Evolutionary conservation across 2,888 invertebrate genomes (phyloP).

Genomic region (Acleris cristana): DNA sequence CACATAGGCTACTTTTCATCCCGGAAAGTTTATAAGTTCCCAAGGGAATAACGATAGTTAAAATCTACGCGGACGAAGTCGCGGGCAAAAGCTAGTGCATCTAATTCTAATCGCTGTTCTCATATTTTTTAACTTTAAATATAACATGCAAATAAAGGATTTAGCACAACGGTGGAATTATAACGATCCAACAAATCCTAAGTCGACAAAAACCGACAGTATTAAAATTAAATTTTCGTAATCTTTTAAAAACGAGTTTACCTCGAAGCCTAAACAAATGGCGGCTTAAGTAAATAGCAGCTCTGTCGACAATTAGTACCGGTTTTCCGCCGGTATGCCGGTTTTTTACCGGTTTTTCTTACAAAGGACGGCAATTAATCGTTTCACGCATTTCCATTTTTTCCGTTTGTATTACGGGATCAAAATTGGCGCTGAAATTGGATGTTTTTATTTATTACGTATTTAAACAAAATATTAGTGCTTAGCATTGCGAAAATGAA

Average conservation of each 20-base stretch:
- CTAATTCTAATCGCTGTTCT: too few relatives aligned
- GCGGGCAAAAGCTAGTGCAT: too few relatives aligned
- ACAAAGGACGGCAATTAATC: slow-evolving; percentile 58
- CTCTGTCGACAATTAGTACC: slow-evolving; percentile 39
- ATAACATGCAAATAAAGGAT: slow-evolving; percentile 17
- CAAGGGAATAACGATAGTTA: too few relatives aligned
- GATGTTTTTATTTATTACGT: slow-evolving; percentile 7
- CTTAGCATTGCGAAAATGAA: not conserved
- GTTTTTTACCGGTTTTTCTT: slow-evolving; percentile 49
- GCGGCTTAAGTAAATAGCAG: slow-evolving; percentile 35
- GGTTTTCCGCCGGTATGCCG: slow-evolving; percentile 51
- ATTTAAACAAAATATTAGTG: not conserved
- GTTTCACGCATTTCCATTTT: slow-evolving; percentile 58
- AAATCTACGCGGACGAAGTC: too few relatives aligned
- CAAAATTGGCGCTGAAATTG: slow-evolving; percentile 8
- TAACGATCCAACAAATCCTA: not conserved
- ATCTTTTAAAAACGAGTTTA: slow-evolving; percentile 45
- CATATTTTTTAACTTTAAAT: not conserved
- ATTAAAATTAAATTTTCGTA: slow-evolving; percentile 44
- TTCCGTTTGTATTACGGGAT: slow-evolving; percentile 35
- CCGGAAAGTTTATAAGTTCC: too few relatives aligned
- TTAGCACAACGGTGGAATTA: slow-evolving; percentile 17
- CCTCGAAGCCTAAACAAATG: slow-evolving; percentile 47
- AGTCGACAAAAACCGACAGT: slow-evolving; percentile 41
- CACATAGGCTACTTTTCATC: too few relatives aligned